phyloP scores from a whole-genome alignment of 37 sponge, comb jelly and placozoan species.

The Geodia barretti region DNA sequence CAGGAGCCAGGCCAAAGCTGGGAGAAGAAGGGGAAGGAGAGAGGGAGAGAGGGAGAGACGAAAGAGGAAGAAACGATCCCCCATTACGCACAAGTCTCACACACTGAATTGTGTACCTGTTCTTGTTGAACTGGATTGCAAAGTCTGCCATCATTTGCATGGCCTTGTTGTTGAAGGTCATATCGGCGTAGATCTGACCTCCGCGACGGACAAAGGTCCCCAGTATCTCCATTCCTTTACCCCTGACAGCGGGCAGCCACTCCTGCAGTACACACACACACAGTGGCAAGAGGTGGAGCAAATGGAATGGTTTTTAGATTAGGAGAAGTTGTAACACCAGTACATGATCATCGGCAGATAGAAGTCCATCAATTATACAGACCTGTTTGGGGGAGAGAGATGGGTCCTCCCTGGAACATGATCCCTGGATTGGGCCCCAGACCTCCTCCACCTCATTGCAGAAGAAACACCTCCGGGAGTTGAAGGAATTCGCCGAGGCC shows the following conservation, averaged over 20 bases:
- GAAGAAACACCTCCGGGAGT: conserved; percentile 75
- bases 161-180: conserved; percentile 88
- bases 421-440: too few species aligned
- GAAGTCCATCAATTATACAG: too few species aligned
- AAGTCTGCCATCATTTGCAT: conserved; percentile 86
- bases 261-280: too few species aligned
- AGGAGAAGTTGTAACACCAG: not conserved
- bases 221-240: conserved; percentile 87
- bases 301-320: not conserved
- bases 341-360: too few species aligned
- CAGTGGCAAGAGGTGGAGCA: not conserved
- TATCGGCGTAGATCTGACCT: conserved; percentile 82
- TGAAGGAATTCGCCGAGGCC: conserved; percentile 76
- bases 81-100: not conserved
- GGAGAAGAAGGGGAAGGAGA: not conserved
- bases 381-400: too few species aligned
- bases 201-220: conserved; percentile 82
- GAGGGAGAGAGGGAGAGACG: conserved; percentile 2
- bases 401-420: too few species aligned
- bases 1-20: conserved; percentile 93
- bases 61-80: conserved; percentile 6
- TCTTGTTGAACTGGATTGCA: conserved; percentile 98
- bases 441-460: too few species aligned
- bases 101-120: conserved; percentile 63
- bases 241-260: conserved; percentile 68